These are phyloP conservation scores for Poeciliopsis occidentalis DNA, from an alignment of 2,113 vertebrate species.

Conservation along the genomic window DNA sequence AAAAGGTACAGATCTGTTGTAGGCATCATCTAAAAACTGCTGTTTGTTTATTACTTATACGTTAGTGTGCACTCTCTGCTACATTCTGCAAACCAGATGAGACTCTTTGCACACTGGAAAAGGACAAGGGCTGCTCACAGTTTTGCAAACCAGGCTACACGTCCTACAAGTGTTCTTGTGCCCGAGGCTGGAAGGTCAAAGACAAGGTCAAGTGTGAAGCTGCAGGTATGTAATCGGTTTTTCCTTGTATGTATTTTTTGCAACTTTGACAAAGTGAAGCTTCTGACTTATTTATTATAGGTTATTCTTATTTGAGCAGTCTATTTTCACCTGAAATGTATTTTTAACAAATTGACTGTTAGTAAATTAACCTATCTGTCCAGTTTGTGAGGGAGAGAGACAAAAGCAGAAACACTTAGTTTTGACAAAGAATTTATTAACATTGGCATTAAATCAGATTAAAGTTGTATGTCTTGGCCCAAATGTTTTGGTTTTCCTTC, in stretches of 20 bases:
- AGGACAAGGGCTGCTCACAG: conserved; percentile 78
- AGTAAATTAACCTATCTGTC: too few species aligned
- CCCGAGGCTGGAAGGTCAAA: conserved; percentile 75
- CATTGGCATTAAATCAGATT: too few species aligned
- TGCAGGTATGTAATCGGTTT: conserved; percentile 54
- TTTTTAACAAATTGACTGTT: not conserved
- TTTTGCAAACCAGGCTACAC: conserved; percentile 82
- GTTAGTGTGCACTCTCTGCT: not conserved
- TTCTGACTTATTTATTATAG: not conserved
- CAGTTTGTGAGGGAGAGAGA: too few species aligned
- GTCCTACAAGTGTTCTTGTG: conserved; percentile 79
- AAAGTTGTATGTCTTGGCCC: too few species aligned
- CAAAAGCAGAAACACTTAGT: too few species aligned
- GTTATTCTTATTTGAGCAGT: not conserved
- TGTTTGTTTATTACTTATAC: not conserved
- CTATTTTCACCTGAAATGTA: not conserved
- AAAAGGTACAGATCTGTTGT: conserved; percentile 48
- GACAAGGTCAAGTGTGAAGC: conserved; percentile 69
- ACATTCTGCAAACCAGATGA: conserved; percentile 59
- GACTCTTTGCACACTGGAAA: conserved; percentile 73
- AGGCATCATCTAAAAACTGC: rapidly evolving
- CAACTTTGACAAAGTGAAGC: not conserved
- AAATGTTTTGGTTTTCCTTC: too few species aligned
- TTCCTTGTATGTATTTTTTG: not conserved
- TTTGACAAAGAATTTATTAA: too few species aligned